phyloP scores from a whole-genome alignment of 2,888 invertebrate species.

The Drosophila picticornis region DNA sequence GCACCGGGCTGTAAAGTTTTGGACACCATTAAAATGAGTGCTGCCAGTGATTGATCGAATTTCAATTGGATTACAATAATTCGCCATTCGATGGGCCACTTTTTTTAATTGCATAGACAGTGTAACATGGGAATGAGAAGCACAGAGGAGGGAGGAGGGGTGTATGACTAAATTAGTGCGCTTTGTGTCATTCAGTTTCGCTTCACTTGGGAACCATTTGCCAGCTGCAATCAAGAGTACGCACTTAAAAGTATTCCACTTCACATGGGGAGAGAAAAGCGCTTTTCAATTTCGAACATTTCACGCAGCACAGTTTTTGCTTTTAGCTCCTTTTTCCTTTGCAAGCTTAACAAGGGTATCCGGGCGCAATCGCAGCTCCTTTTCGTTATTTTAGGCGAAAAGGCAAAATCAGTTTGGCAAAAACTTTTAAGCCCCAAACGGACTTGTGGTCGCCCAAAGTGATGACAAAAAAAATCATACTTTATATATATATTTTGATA shows the following conservation, averaged over 20 bases:
- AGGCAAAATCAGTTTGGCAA: constrained; percentile 50
- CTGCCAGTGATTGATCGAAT: constrained; percentile 47
- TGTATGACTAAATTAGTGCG: constrained; percentile 63
- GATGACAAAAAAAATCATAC: background rate
- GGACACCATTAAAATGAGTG: constrained; percentile 41
- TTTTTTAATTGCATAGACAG: constrained; percentile 14
- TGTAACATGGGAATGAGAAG: background rate
- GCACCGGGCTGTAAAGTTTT: constrained; percentile 40
- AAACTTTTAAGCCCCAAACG: constrained; percentile 57
- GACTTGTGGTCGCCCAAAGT: constrained; percentile 46
- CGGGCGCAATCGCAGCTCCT: constrained; percentile 45
- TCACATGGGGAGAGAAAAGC: constrained; percentile 27
- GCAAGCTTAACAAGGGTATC: constrained; percentile 64
- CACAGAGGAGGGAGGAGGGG: background rate
- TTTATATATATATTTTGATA: background rate
- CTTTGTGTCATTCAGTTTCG: constrained; percentile 75
- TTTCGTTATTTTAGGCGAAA: constrained; percentile 65
- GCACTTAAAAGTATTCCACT: constrained; percentile 63
- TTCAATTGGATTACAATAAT: constrained; percentile 57
- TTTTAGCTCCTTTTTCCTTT: constrained; percentile 64
- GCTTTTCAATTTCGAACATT: constrained; percentile 68
- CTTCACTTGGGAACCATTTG: constrained; percentile 64
- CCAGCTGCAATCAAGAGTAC: constrained; percentile 64
- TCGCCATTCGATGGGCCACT: constrained; percentile 22
- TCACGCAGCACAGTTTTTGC: constrained; percentile 49